phyloP scores from a whole-genome alignment of 2,888 invertebrate genomes.

The Brenthis ino region DNA sequence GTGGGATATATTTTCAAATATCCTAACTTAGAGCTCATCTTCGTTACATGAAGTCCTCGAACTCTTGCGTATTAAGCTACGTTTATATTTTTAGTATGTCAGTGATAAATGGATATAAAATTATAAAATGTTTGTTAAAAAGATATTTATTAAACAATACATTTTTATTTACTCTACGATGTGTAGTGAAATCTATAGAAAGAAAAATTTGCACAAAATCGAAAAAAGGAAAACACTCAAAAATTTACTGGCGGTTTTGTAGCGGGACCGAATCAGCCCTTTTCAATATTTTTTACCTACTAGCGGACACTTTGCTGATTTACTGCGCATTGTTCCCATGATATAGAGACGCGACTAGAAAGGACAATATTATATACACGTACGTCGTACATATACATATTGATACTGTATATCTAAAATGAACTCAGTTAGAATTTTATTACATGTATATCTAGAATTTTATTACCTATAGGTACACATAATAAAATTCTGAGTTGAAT shows the following conservation, averaged over 20 bases:
- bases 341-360: conserved; percentile 19
- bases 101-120: too few relatives aligned
- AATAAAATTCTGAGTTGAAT: too few relatives aligned
- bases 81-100: too few relatives aligned
- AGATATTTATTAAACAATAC: too few relatives aligned
- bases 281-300: conserved; percentile 25
- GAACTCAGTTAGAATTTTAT: too few relatives aligned
- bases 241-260: conserved; percentile 19
- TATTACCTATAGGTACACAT: too few relatives aligned
- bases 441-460: too few relatives aligned
- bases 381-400: background rate
- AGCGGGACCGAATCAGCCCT: conserved; percentile 19
- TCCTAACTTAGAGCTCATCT: too few relatives aligned
- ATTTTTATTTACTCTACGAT: background rate
- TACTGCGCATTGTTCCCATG: conserved; percentile 47
- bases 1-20: too few relatives aligned
- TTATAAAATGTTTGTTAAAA: too few relatives aligned
- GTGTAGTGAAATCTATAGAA: background rate
- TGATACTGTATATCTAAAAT: background rate
- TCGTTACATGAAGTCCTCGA: too few relatives aligned
- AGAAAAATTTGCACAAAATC: conserved; percentile 2
- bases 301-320: conserved; percentile 43
- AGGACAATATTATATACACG: conserved; percentile 4
- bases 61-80: too few relatives aligned
- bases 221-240: conserved; percentile 11